phyloP scores from a whole-genome alignment of 1,140 invertebrate genomes.

The Dinothrombium tinctorium region DNA sequence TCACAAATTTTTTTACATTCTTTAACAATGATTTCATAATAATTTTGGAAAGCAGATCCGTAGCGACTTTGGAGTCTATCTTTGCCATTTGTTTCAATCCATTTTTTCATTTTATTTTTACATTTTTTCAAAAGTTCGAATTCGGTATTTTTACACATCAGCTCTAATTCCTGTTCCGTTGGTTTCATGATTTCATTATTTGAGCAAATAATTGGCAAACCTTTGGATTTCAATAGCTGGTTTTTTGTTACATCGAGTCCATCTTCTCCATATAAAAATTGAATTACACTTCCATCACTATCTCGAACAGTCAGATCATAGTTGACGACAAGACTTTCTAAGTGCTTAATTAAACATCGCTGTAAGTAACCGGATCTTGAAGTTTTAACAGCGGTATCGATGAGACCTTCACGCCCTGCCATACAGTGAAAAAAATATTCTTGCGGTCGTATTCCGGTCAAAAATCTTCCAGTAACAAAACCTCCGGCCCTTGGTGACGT shows the following conservation, averaged over 20 bases:
- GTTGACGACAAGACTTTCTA: slow-evolving; percentile 70
- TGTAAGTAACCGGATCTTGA: slow-evolving; percentile 94
- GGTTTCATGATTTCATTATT: slow-evolving; percentile 39
- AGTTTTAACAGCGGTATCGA: slow-evolving; percentile 56
- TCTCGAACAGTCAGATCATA: slow-evolving; percentile 91
- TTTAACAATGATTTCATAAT: background rate
- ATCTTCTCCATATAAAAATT: slow-evolving; percentile 95
- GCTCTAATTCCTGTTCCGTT: slow-evolving; percentile 29
- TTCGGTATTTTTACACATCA: slow-evolving; percentile 29
- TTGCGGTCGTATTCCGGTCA: slow-evolving; percentile 88
- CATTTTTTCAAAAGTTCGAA: slow-evolving; percentile 21
- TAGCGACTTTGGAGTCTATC: background rate
- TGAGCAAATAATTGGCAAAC: slow-evolving; percentile 48
- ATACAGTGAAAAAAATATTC: slow-evolving; percentile 99
- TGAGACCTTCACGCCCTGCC: slow-evolving; percentile 78
- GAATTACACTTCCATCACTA: slow-evolving; percentile 75
- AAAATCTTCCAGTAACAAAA: slow-evolving; percentile 81
- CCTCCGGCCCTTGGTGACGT: slow-evolving; percentile 75
- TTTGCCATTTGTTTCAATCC: background rate
- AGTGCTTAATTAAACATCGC: slow-evolving; percentile 87
- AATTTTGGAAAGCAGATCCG: slow-evolving; percentile 4
- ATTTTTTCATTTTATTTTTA: slow-evolving; percentile 19
- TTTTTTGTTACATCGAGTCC: slow-evolving; percentile 71
- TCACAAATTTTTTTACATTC: slow-evolving; percentile 6
- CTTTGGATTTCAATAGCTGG: slow-evolving; percentile 53